Base-by-base conservation (phyloP, 2,113 vertebrate species). In the Cebidichthys violaceus region DNA sequence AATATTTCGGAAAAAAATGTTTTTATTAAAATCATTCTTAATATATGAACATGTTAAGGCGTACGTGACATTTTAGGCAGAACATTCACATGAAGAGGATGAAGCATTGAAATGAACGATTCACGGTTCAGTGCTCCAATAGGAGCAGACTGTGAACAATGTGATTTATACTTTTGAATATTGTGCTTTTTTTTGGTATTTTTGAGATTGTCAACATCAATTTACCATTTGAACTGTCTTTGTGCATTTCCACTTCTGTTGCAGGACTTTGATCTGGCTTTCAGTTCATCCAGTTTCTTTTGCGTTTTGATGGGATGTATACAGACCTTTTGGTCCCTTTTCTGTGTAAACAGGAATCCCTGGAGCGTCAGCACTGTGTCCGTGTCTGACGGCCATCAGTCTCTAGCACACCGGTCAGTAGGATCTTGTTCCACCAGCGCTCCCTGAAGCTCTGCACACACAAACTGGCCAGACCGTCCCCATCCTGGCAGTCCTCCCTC, bases 401-500 rank as follows among this genome's bases (percentile, higher is more conserved):
- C 57, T 90, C 65, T 6, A 86, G 80, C n/a, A 91, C 24, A 9
- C 78, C 81, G 1, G 79, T 84, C 62, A 88, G 75, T 76, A 91
- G 87, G 39, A 98, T 86, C 88, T 92, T 95, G 67, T 93, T 79
- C 55, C 97, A 99, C 97, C 98, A 99, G 65, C 94, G 95, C 37
- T 93, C 92, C 84, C 95, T 94, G 92, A 98, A 99, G 75, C 95
- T 96, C 71, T 90, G 66, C 92, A 91, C 72, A 88, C 18, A 78
- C 87, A 90, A 86, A 84, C 67, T 89, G 70, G 27, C 89, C 88
- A 95, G 75, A 81, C 95, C 97, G 68, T 97, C 96, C 29, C 97
- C 96, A 0, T 96, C 92, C 81, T 97, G 96, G 89, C 90, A 93
- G 35, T 98, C 98, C 10, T 97, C 97, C 87, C 94, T 96, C 75